A percentile compares a stretch with the other conserved stretches of the same genome.
These are phyloP conservation scores for Volucella inanis DNA, from an alignment of 2,888 invertebrate species.

Conservation along the genomic window DNA sequence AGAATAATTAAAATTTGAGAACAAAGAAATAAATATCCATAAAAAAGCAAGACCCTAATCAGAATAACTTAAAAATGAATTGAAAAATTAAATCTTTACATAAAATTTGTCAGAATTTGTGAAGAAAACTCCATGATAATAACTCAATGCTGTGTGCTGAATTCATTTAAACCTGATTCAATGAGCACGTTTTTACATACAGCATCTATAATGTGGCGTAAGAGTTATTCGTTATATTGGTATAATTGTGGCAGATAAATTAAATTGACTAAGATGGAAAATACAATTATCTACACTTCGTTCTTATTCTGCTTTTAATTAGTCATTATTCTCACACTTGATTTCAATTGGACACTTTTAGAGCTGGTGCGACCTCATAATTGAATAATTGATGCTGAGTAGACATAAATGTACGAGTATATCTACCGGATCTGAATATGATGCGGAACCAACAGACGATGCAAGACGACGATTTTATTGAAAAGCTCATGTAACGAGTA, in stretches of 20 bases:
- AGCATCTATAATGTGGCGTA: background rate
- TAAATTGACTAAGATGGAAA: background rate
- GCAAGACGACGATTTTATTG: too few species aligned
- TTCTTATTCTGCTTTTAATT: background rate
- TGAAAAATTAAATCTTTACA: too few species aligned
- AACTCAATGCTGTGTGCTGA: slow-evolving; percentile 5
- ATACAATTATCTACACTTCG: background rate
- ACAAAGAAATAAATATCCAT: background rate
- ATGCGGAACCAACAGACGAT: too few species aligned
- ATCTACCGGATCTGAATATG: background rate
- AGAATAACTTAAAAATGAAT: too few species aligned
- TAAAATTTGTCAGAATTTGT: too few species aligned
- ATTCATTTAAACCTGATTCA: background rate
- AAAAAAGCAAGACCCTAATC: background rate
- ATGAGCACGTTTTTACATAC: background rate
- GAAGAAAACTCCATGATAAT: background rate
- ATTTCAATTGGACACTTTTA: slow-evolving; percentile 2
- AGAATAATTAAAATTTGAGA: background rate
- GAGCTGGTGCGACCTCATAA: slow-evolving; percentile 6
- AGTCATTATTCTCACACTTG: background rate
- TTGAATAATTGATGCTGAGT: slow-evolving; percentile 2
- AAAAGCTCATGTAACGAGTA: too few species aligned
- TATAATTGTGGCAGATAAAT: slow-evolving; percentile 1
- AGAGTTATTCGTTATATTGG: background rate
- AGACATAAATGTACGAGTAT: background rate